These are phyloP conservation scores for Bujurquina vittata DNA, from an alignment of 2,113 vertebrate genomes.

Conservation along the genomic window DNA sequence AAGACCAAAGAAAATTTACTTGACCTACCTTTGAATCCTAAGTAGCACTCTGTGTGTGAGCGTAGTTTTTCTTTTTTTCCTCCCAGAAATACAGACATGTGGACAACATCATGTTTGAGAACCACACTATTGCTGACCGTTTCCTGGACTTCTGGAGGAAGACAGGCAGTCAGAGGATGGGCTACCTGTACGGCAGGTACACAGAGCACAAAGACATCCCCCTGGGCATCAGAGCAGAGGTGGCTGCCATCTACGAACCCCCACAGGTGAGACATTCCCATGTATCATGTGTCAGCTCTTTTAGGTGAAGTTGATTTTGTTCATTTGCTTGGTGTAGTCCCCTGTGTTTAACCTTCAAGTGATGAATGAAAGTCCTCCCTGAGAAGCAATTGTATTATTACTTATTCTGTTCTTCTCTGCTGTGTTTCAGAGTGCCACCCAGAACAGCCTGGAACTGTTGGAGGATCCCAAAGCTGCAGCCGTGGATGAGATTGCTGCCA, in stretches of 20 bases:
- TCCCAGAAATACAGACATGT: slow-evolving; percentile 97
- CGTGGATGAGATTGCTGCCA: slow-evolving; percentile 95
- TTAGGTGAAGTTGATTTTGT: background rate
- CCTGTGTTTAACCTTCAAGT: background rate
- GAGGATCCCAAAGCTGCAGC: slow-evolving; percentile 94
- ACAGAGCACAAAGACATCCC: slow-evolving; percentile 98
- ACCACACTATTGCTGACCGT: slow-evolving; percentile 97
- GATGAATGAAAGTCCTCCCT: background rate
- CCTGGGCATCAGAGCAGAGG: slow-evolving; percentile 93
- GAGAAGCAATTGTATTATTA: background rate
- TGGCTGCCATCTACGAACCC: slow-evolving; percentile 97
- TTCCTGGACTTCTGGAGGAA: slow-evolving; percentile 99
- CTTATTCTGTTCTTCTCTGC: background rate
- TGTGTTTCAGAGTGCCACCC: slow-evolving; percentile 87
- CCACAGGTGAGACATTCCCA: slow-evolving; percentile 85
- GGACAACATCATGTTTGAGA: slow-evolving; percentile 99
- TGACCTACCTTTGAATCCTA: background rate
- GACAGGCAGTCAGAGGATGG: slow-evolving; percentile 94
- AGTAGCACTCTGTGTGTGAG: background rate
- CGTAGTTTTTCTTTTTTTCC: background rate
- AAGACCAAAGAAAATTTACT: background rate
- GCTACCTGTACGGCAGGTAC: slow-evolving; percentile 93
- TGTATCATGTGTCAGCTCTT: fast-evolving
- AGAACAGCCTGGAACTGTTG: slow-evolving; percentile 96
- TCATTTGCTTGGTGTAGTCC: background rate